These are phyloP conservation scores for Myripristis murdjan DNA, from an alignment of 2,797 vertebrate genomes.

Conservation along the genomic window DNA sequence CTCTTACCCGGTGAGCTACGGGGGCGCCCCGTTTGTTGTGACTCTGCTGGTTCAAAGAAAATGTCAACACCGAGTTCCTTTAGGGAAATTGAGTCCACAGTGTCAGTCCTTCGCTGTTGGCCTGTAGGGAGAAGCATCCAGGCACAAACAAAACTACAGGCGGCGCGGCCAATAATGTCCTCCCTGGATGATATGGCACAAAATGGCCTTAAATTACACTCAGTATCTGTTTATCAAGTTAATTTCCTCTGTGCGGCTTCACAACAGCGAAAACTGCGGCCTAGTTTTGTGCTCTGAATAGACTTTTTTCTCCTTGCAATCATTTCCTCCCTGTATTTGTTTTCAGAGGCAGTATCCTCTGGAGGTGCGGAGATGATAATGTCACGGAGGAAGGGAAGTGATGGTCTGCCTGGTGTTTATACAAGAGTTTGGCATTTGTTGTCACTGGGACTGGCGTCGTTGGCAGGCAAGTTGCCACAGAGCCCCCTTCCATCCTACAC, in stretches of 20 bases:
- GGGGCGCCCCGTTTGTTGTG: too few species aligned
- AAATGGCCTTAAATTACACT: slow-evolving; percentile 19
- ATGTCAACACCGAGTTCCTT: slow-evolving; percentile 15
- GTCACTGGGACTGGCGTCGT: slow-evolving; percentile 53
- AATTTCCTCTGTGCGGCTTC: slow-evolving; percentile 55
- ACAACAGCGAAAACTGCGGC: slow-evolving; percentile 31
- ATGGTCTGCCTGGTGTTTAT: slow-evolving; percentile 68
- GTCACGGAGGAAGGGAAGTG: slow-evolving; percentile 63
- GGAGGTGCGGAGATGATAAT: slow-evolving; percentile 50
- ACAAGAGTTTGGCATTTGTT: slow-evolving; percentile 60
- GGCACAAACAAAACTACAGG: slow-evolving; percentile 29
- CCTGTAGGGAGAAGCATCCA: slow-evolving; percentile 1
- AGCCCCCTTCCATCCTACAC: slow-evolving; percentile 21
- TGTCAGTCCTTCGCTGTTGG: background rate
- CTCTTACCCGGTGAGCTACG: too few species aligned
- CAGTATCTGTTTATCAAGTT: slow-evolving; percentile 43
- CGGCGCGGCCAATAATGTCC: slow-evolving; percentile 1
- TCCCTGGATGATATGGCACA: slow-evolving; percentile 23
- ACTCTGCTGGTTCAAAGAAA: slow-evolving; percentile 2
- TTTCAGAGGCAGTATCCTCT: slow-evolving; percentile 50
- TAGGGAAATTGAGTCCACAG: slow-evolving; percentile 46
- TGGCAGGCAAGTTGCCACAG: slow-evolving; percentile 55
- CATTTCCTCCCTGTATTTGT: slow-evolving; percentile 63
- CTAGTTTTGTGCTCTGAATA: slow-evolving; percentile 49
- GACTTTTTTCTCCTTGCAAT: slow-evolving; percentile 35